A percentile compares a stretch with the other conserved stretches of the same genome.
phyloP scores from a whole-genome alignment of 2,888 invertebrate species.

The Atethmia centrago region DNA sequence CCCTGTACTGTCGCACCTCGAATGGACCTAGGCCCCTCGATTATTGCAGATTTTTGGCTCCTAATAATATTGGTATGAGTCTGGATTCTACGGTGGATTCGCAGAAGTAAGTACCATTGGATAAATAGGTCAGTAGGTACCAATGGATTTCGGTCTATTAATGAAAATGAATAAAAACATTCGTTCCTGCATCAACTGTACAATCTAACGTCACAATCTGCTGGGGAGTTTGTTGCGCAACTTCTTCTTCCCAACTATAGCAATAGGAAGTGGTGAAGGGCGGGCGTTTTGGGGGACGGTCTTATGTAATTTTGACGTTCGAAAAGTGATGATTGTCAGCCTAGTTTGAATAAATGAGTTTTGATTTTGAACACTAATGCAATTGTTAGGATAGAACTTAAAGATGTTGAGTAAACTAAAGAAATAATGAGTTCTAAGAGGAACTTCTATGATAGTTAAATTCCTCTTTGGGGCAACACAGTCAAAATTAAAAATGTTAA shows the following conservation, averaged over 20 bases:
- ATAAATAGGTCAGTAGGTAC: neutral
- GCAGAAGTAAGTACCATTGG: constrained; percentile 78
- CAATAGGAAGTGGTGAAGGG: too few species aligned
- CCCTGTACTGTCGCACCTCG: constrained; percentile 84
- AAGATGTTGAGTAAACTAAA: too few species aligned
- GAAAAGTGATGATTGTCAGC: too few species aligned
- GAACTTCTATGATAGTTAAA: constrained; percentile 15
- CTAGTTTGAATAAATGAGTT: too few species aligned
- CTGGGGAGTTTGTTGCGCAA: too few species aligned
- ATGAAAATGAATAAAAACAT: neutral
- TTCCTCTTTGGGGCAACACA: neutral
- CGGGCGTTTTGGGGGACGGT: too few species aligned
- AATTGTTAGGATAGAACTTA: neutral
- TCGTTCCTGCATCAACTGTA: neutral
- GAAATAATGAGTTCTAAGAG: neutral
- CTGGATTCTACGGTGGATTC: constrained; percentile 81
- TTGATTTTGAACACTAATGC: neutral
- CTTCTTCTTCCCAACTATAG: too few species aligned
- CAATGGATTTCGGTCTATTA: too few species aligned
- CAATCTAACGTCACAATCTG: too few species aligned
- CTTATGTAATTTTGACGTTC: too few species aligned
- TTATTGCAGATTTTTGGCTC: constrained; percentile 87
- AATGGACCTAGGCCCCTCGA: constrained; percentile 82
- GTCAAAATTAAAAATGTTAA: constrained; percentile 11
- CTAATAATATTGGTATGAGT: constrained; percentile 81